Evolutionary conservation across 1,140 invertebrate species (phyloP).

Genomic region (Drosophila bocki): DNA sequence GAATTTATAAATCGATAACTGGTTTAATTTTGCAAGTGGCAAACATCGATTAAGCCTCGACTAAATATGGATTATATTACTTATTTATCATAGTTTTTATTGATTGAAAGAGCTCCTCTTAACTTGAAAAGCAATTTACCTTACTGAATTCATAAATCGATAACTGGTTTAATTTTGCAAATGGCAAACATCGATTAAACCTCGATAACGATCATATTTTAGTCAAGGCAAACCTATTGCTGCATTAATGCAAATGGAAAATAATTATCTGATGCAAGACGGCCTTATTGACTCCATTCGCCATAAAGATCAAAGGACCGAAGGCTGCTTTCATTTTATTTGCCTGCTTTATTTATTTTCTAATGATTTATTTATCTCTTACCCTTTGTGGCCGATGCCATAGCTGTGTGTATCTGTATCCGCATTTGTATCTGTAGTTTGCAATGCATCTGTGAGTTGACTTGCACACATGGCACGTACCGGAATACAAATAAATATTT

Average conservation of each 20-base stretch:
- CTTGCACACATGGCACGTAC: constrained; percentile 74
- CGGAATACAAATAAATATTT: constrained; percentile 79
- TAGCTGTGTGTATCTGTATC: background rate
- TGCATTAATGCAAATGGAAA: constrained; percentile 46
- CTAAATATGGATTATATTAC: background rate
- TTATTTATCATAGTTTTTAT: background rate
- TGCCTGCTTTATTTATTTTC: constrained; percentile 60
- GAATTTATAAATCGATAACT: background rate
- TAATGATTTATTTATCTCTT: constrained; percentile 64
- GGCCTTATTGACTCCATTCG: constrained; percentile 8
- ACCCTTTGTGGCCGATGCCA: constrained; percentile 29
- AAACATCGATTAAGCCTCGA: no score
- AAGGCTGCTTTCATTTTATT: constrained; percentile 45
- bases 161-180: constrained; percentile 21
- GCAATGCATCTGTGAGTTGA: constrained; percentile 40
- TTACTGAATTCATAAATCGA: background rate
- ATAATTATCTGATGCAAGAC: constrained; percentile 36
- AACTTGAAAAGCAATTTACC: background rate
- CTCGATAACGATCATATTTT: constrained; percentile 9
- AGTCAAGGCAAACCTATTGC: background rate
- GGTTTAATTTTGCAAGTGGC: constrained; percentile 25
- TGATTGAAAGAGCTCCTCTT: background rate
- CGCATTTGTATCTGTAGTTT: constrained; percentile 3
- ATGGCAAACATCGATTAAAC: constrained; percentile 12
- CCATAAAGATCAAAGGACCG: constrained; percentile 22